Conservation (phyloP, 2,113 vertebrate species). For the Corydoras sp. region DNA sequence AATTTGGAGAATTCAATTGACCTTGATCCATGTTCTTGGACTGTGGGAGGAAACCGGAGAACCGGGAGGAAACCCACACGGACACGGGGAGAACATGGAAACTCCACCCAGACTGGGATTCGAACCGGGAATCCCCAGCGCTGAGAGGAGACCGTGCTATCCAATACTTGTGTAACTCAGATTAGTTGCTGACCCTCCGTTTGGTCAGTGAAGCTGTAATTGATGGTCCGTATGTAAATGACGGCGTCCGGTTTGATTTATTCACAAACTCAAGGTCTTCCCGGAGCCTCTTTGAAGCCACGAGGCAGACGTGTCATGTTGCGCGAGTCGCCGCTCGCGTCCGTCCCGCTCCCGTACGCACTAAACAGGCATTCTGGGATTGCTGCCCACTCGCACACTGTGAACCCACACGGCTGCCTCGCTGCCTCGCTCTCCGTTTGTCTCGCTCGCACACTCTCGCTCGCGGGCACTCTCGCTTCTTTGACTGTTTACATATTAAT, state of each 20-base stretch:
- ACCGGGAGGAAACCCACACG: too few species aligned
- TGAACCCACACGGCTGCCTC: conserved; percentile 6
- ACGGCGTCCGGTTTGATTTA: conserved; percentile 2
- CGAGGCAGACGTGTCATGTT: conserved; percentile 23
- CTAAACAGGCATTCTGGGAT: conserved; percentile 27
- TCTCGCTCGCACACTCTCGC: background rate
- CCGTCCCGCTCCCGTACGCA: conserved; percentile 1
- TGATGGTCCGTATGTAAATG: background rate
- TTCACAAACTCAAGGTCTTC: conserved; percentile 31
- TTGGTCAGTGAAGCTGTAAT: background rate
- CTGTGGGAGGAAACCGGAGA: too few species aligned
- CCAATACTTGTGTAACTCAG: too few species aligned
- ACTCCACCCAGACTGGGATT: too few species aligned
- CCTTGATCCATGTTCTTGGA: too few species aligned
- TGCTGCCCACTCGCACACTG: conserved; percentile 29
- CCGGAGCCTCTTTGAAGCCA: conserved; percentile 11
- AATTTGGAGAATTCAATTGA: too few species aligned
- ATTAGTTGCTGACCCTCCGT: background rate
- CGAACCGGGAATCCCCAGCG: too few species aligned
- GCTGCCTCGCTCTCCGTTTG: conserved; percentile 6
- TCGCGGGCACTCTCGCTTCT: conserved; percentile 17
- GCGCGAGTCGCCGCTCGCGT: conserved; percentile 8
- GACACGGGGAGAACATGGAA: too few species aligned
- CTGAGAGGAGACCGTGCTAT: too few species aligned
- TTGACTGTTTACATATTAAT: conserved; percentile 30